Base-by-base conservation (phyloP, 1,140 invertebrate species). In the Drosophila watanabei region DNA sequence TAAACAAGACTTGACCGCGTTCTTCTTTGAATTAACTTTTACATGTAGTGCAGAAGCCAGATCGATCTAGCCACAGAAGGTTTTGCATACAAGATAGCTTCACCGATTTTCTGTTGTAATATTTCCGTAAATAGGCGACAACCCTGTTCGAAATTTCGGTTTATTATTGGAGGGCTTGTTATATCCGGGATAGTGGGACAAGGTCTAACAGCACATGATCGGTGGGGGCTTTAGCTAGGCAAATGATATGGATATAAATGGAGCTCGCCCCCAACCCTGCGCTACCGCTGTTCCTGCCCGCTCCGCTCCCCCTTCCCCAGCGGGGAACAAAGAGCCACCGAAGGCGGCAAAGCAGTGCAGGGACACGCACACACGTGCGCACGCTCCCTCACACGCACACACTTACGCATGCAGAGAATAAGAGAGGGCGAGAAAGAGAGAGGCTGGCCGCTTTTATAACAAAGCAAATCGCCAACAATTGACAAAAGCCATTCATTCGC, bases 331-430 rank as follows among this genome's bases (percentile, higher is more conserved):
- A 88, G 84, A 88, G 73, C 82, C 71, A 75, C 45, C 51, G 51
- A 78, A 73, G 75, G 75, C 58, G 65, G 80, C 85, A 86, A 86
- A 87, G 83, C 84, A 87, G 66, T 82, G 83, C 84, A 80, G 71
- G 76, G 81, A 69, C 69, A 85, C 65, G 56, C 82, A 72, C 68
- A 68, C 64, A 65, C 72, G 46, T 52, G 49, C 57, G 48, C 56
- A 75, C 60, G 49, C 48, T 52, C 46, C 59, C 62, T 33, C 65
- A 63, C 48, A 65, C 41, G 39, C 39, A 37, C 57, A 59, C 35
- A 66, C 60, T 46, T 57, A 66, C 62, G 51, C 61, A n/a, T 52
- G 52, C 16, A 30, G 46, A 43, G 35, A 46, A 39, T 32, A 18
- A 57, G 43, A 51, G 54, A 65, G 45, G 63, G 45, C n/a, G 65